Base-by-base conservation (phyloP, 2,113 vertebrate genomes). In the Thamnophis sirtalis region DNA sequence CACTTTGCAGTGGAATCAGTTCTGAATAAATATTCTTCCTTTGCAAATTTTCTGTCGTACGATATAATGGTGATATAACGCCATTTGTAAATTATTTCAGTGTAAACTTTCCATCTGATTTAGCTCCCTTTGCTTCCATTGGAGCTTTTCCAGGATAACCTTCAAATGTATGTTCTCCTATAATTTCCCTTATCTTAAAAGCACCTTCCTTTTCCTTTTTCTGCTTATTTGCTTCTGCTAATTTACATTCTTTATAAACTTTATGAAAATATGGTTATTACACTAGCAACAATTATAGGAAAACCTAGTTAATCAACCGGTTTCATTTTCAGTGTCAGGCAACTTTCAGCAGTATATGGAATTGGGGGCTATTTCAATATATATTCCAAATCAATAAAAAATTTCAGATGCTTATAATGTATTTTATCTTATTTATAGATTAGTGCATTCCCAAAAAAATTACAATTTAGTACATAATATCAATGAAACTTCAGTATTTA, bases 381-480 rank as follows among this genome's bases (percentile, higher is more conserved):
- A 94, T 95, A 92, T 87, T 54, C 21, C 89, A 89, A 95, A 95
- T 92, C 85, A 91, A 95, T 93, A 93, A 89, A 95, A 91, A 95
- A 21, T 88, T 95, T 92, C 92, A 94, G 60, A 10, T 2, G 92
- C 49, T 88, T 90, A 92, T 84, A 43, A 43, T 43, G 43, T 43
- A 86, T 84, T 86, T 38, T 50, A 91, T 51, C 3, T 88, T 91
- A 93, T 93, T 94, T 2, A 68, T 51, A 95, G 38, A 93, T 19
- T 3, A 24, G 24, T 92, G 10, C 15, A 92, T 94, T 95, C 88
- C 90, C 87, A 1, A 48, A 95, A 91, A 22, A 54, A 10, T 86
- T 93, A n/a, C 24, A 84, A 90, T 92, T 90, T 90, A 43, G 24
- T n/a, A 8, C 53, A 54, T 93, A 93, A 49, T 80, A 60, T 84